Evolutionary conservation across 2,888 invertebrate species (phyloP).

Genomic region (Lamellibrachia satsuma): DNA sequence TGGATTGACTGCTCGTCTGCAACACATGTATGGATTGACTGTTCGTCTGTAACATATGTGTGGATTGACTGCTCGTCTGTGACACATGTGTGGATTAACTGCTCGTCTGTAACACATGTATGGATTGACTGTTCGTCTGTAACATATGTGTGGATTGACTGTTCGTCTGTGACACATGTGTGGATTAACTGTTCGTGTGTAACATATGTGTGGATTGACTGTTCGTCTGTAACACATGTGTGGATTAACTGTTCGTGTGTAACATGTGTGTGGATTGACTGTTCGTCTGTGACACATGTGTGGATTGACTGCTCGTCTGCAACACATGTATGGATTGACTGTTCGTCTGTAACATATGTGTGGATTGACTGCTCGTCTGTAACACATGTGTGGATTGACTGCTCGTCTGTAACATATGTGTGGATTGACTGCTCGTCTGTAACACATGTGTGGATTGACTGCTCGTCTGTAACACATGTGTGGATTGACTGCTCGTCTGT

Average conservation of each 20-base stretch:
- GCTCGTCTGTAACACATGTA: not conserved
- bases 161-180: not conserved
- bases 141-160: not conserved
- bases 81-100: not conserved
- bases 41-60: not conserved
- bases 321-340: not conserved
- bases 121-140: not conserved
- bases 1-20: not conserved
- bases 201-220: not conserved
- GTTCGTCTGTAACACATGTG: not conserved
- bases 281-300: not conserved
- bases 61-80: not conserved
- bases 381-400: not conserved
- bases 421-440: not conserved
- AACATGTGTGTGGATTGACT: not conserved
- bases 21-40: not conserved
- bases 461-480: not conserved
- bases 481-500: not conserved
- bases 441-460: not conserved
- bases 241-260: not conserved
- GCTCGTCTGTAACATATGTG: not conserved
- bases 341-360: not conserved
- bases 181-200: not conserved
- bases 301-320: not conserved
- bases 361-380: not conserved